Evolutionary conservation across 2,888 invertebrate species (phyloP), one percentile per base, ranked within the genome.

Genomic region (Automeris io): DNA sequence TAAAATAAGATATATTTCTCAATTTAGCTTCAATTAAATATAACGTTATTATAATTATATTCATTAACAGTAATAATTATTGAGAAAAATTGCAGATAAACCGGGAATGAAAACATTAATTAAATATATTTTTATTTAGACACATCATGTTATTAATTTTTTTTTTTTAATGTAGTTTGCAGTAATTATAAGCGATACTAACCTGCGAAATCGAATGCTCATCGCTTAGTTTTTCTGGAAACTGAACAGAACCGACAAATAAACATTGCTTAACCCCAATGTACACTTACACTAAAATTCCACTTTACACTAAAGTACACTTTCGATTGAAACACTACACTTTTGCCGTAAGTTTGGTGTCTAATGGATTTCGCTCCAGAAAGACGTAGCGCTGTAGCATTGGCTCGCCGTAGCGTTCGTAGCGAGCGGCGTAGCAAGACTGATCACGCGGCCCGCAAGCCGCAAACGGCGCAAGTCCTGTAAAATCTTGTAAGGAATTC

Each of bases 191-290:
- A 75, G 74, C 63, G 76, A 61, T 71, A 77, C 80, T 79, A 66
- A 82, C 82, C 82, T 80, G 82, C 54, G 62, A 71, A 79, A 77
- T 70, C 61, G 51, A 55, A 72, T 70, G 73, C 70, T 75, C 82
- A 81, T 81, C 63, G 77, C 54, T 51, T 61, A 65, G 64, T 70
- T 71, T 70, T 61, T 67, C 64, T 62, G 70, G 63, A 63, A 69
- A 68, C 66, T 67, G 61, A 56, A 69, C 62, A 61, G 57, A 51
- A 57, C 49, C 47, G 49, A 51, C 47, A 58, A 53, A 54, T 47
- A 54, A 61, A 53, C 67, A 70, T 66, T 54, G 54, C 31, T 23
- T 57, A 57, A 56, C 48, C 49, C 54, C 65, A 58, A 49, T 46
- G 38, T 47, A 58, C 69, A 63, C 60, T 51, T 47, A 62, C 71